phyloP scores from a whole-genome alignment of 2,797 vertebrate species.

The Odontamblyopus rebecca region DNA sequence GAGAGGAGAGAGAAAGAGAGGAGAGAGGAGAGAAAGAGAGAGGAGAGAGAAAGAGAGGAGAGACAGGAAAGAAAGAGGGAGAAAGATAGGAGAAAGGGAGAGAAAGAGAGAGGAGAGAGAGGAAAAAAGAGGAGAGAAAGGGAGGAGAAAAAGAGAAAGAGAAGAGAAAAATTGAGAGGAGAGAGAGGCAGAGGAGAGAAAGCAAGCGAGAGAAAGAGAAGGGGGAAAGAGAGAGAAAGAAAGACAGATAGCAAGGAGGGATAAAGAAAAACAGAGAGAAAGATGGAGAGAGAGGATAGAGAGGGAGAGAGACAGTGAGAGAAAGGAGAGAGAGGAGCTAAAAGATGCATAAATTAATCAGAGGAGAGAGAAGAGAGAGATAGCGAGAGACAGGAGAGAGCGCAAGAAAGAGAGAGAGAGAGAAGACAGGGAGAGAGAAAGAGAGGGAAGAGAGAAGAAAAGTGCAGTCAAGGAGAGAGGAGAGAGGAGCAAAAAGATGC shows the following conservation, averaged over 20 bases:
- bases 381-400: background rate
- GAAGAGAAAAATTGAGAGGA: background rate
- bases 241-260: too few relatives aligned
- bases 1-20: background rate
- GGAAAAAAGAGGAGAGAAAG: too few relatives aligned
- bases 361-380: background rate
- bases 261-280: too few relatives aligned
- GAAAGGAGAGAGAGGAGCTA: too few relatives aligned
- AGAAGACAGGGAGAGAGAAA: background rate
- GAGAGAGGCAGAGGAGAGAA: background rate
- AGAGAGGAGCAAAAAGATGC: background rate
- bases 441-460: background rate
- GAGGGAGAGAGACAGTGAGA: too few relatives aligned
- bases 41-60: background rate
- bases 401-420: too few relatives aligned
- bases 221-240: too few relatives aligned
- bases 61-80: background rate
- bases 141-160: too few relatives aligned
- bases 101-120: background rate
- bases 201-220: too few relatives aligned
- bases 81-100: background rate
- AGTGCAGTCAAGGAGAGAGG: background rate
- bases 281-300: too few relatives aligned
- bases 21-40: background rate
- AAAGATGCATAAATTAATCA: too few relatives aligned